These are phyloP conservation scores for Manis pentadactyla DNA, from an alignment of 2,797 vertebrate genomes.

Conservation along the genomic window DNA sequence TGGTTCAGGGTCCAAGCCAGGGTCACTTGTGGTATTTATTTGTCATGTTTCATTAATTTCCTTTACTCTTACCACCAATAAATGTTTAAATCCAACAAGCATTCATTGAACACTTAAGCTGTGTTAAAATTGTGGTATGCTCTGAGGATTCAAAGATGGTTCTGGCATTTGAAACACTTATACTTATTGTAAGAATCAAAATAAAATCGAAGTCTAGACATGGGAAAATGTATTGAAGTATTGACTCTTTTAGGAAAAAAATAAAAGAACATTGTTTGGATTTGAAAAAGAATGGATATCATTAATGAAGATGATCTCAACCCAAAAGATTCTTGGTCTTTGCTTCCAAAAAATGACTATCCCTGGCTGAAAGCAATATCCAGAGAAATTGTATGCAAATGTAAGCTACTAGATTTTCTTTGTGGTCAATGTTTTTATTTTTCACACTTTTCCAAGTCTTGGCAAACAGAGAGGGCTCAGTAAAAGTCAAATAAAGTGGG, in stretches of 20 bases:
- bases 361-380: not conserved
- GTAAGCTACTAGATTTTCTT: not conserved
- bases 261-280: conserved; percentile 2
- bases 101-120: not conserved
- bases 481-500: conserved; percentile 2
- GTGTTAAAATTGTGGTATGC: not conserved
- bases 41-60: conserved; percentile 27
- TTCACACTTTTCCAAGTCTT: not conserved
- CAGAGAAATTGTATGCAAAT: not conserved
- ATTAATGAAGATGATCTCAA: conserved; percentile 22
- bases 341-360: conserved; percentile 1
- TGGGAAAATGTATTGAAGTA: not conserved
- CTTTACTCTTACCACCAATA: not conserved
- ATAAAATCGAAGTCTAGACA: conserved; percentile 18
- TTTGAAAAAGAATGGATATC: not conserved
- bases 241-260: not conserved
- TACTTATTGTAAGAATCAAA: conserved; percentile 20
- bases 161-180: not conserved
- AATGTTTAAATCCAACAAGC: not conserved
- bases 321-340: not conserved
- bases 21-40: not conserved
- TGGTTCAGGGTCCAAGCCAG: not conserved
- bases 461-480: not conserved
- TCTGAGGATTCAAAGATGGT: not conserved
- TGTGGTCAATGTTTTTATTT: not conserved